Evolutionary conservation across 2,113 vertebrate species (phyloP), one percentile per base, ranked within the genome.

Genomic region (Nannobrachium achirus): DNA sequence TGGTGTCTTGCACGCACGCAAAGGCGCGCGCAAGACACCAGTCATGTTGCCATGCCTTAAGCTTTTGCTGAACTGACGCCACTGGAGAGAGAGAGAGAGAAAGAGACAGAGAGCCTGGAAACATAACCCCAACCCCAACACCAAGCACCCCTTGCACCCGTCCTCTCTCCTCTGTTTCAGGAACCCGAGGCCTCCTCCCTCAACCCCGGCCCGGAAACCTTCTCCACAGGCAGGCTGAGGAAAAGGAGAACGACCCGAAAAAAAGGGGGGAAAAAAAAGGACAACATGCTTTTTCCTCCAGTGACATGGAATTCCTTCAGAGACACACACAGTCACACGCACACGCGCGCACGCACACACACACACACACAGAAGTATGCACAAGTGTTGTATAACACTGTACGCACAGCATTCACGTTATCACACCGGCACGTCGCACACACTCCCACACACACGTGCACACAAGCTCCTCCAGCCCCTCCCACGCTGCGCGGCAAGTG

Each of bases 171-270:
- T 76, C 58, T 7, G 62, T 76, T 70, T 66, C 55, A 50, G 51
- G 46, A 85, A 82, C 82, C 76, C 56, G 69, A 79, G 86, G 84
- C 84, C 78, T 83, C 62, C n/a, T n/a, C n/a, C n/a, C n/a, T n/a
- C n/a, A n/a, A 61, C 66, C 71, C 69, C 56, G 40, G 14, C 49
- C 66, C 64, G 64, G 78, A 89, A 78, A 87, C 81, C 61, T 78
- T 59, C 80, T 83, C 84, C 80, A 56, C 60, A 78, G 81, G 79
- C 70, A 63, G 73, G 62, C 33, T 20, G 46, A 67, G 76, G 79
- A 78, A 86, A 76, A 65, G 2, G 25, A n/a, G 78, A 78, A 86
- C 8, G 74, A 83, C 57, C 25, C 25, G 56, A 63, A 71, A 75
- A 82, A 75, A 69, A 74, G 49, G 40, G n/a, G n/a, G n/a, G n/a